Evolutionary conservation across 2,113 vertebrate species (phyloP).

Genomic region (Typhlomys cinereus): DNA sequence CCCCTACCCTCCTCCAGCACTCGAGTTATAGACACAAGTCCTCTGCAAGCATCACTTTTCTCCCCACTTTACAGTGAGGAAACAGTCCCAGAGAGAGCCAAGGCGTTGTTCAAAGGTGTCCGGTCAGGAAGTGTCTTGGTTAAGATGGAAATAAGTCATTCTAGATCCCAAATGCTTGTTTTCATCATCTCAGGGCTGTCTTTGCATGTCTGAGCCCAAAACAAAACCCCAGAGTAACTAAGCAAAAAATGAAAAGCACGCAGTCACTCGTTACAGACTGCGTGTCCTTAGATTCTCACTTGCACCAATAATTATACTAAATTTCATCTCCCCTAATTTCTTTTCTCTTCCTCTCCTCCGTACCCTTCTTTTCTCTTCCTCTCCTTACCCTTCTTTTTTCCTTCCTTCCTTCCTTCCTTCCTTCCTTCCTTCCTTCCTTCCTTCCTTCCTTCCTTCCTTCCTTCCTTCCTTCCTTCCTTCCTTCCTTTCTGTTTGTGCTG

Average conservation of each 20-base stretch:
- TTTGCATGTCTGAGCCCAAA: not conserved
- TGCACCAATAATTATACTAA: not conserved
- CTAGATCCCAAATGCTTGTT: not conserved
- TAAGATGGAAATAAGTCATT: not conserved
- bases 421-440: too few relatives aligned
- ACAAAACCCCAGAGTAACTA: not conserved
- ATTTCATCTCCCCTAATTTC: conserved; percentile 1
- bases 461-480: not conserved
- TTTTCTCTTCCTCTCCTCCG: too few relatives aligned
- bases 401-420: too few relatives aligned
- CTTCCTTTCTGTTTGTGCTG: too few relatives aligned
- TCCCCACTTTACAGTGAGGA: too few relatives aligned
- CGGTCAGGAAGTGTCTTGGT: not conserved
- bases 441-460: not conserved
- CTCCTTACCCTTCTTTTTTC: too few relatives aligned
- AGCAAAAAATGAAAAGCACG: not conserved
- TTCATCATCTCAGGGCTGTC: not conserved
- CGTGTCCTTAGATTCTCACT: not conserved
- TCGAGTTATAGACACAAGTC: too few relatives aligned
- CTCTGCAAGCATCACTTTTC: too few relatives aligned
- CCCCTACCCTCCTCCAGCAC: too few relatives aligned
- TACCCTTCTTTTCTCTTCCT: too few relatives aligned
- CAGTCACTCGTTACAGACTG: not conserved
- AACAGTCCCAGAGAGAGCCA: too few relatives aligned
- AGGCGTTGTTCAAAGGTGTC: too few relatives aligned